Evolutionary conservation across 2,113 vertebrate species (phyloP), one percentile per base, ranked within the genome.

Genomic region (Cryptotis parvus): DNA sequence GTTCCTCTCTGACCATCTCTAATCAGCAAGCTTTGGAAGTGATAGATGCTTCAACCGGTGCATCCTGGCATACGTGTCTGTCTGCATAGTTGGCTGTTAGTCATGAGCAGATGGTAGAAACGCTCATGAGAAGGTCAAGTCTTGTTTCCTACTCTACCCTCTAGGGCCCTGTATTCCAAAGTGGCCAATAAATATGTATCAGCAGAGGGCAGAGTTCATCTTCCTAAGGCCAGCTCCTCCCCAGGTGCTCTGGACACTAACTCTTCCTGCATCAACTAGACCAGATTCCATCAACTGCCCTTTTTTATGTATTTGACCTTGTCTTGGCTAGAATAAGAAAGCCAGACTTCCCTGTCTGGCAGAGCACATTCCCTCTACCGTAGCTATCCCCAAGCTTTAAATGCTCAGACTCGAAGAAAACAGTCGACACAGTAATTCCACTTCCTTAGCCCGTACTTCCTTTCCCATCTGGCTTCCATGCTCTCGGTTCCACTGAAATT

Each of bases 361-460:
- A 65, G 55, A 73, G 24, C 65, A 49, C 24, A 20, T 16, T 20
- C 35, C 22, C n/a, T n/a, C n/a, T n/a, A 1, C 39, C 39, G 20
- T 68, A 41, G 49, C 49, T 84, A 84, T 24, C 26, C 12, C 22
- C 26, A 43, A 80, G n/a, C 65, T 18, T 78, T 75, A 33, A 52
- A 14, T 35, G 0, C 3, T 76, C 80, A 43, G 43, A 76, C 39
- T 61, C 73, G 73, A 73, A 52, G 37, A 93, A 94, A 88, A 76
- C 31, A 68, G 15, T 55, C 15, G 6, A 27, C 27, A 33, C 2
- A 12, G 3, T 68, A 15, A 55, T 66, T 45, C 89, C 31, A 65
- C 22, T 49, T 45, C 20, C 29, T 85, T 22, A 43, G 14, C 12
- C 35, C 14, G 49, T 35, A 31, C 5, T 70, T 72, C 55, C 61